Conservation (phyloP, 2,113 vertebrate species). For the Siniperca knerii region DNA sequence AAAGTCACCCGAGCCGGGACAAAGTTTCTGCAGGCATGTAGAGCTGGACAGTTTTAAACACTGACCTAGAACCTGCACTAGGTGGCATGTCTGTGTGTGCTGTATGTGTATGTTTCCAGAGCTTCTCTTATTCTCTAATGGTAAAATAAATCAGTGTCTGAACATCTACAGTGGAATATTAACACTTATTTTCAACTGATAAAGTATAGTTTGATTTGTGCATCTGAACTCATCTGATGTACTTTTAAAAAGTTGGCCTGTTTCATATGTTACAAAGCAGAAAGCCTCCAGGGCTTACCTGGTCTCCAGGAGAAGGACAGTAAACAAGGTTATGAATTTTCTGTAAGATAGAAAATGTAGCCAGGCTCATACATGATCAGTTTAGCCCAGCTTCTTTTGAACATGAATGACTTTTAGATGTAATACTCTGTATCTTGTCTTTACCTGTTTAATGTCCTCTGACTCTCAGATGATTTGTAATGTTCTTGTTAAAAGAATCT, state of each 20-base stretch:
- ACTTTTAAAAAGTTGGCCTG: background rate
- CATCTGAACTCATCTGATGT: background rate
- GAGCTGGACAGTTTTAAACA: background rate
- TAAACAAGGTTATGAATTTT: background rate
- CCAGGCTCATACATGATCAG: slow-evolving; percentile 6
- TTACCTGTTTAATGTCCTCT: slow-evolving; percentile 15
- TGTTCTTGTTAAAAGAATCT: background rate
- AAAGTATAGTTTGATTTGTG: background rate
- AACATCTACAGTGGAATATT: background rate
- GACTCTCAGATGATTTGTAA: background rate
- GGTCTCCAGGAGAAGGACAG: background rate
- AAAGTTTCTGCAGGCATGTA: background rate
- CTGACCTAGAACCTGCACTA: background rate
- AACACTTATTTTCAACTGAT: background rate
- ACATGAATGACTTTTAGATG: background rate
- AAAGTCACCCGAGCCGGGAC: background rate
- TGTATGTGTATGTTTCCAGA: background rate
- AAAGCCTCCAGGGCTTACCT: background rate
- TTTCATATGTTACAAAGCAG: background rate
- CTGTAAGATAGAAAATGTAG: background rate
- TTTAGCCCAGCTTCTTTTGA: background rate
- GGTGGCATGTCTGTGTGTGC: background rate
- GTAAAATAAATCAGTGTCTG: background rate
- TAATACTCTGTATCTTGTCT: background rate
- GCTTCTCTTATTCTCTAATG: background rate